Base-by-base conservation (phyloP, 2,113 vertebrate genomes). In the Bufo bufo region DNA sequence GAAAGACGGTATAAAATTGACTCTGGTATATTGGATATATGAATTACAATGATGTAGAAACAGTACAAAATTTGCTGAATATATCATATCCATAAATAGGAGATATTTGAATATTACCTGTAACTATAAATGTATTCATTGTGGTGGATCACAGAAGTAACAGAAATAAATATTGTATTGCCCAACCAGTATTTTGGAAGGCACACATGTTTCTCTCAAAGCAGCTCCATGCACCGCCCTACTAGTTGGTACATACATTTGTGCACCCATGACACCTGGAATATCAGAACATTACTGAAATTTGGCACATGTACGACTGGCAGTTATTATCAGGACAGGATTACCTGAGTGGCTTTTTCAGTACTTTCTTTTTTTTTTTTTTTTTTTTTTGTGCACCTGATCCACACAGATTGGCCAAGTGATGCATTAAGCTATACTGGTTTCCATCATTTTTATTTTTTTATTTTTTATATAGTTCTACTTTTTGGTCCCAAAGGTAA, bases 291-390 rank as follows among this genome's bases (percentile, higher is more conserved):
- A 74, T 47, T 74, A 74, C 10, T 72, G 16, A 69, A 69, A 72
- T 19, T 72, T 74, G 71, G 71, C 71, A 74, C 71, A 74, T 49
- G 4, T 72, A 72, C 17, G 43, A 74, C 45, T 74, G 71, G 71
- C 71, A 74, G 71, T 74, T 74, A 13, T 47, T 47, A 72, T 47
- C 4, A 74, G 43, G 45, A 43, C 19, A 13, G 3, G 3, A 43
- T 71, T 71, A 47, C 71, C 71, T 74, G 71, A 74, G 71, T 17
- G 71, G 7, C 7, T 19, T 47, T 45, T 69, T 4, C n/a, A 12
- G 66, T 43, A 45, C 5, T 14, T 45, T 19, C 20, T 72, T 11
- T 16, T 72, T 11, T 8, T 16, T 72, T 11, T 16, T 72, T 11
- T 8, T 16, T 6, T 2, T 5, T 72, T 3, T 16, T 66, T 66